Evolutionary conservation across 2,888 invertebrate species (phyloP).

Genomic region (Hanleya hanleyi): DNA sequence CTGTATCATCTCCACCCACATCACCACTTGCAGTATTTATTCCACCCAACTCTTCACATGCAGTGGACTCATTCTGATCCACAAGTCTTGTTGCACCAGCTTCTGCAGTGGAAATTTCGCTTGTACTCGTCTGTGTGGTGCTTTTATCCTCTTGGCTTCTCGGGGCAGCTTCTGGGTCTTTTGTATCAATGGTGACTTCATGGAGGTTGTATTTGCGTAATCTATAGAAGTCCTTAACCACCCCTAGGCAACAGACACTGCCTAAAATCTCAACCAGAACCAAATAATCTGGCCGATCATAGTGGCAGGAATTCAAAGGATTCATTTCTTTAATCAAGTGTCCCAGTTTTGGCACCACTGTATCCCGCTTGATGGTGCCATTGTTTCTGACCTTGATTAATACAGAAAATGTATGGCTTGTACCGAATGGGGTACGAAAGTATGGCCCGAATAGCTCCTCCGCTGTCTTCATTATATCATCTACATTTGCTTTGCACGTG

Average conservation of each 20-base stretch:
- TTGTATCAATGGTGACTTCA: too few species aligned
- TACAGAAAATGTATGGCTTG: conserved; percentile 52
- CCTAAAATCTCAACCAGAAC: conserved; percentile 89
- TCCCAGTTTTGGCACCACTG: conserved; percentile 79
- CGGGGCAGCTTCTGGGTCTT: too few species aligned
- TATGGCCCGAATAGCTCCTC: conserved; percentile 81
- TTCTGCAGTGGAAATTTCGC: too few species aligned
- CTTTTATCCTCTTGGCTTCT: too few species aligned
- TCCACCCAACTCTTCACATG: too few species aligned
- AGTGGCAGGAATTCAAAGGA: conserved; percentile 82
- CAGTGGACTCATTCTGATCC: too few species aligned
- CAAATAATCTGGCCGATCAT: conserved; percentile 83
- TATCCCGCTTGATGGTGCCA: conserved; percentile 78
- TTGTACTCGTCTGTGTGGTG: too few species aligned
- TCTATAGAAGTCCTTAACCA: conserved; percentile 85
- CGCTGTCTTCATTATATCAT: conserved; percentile 83
- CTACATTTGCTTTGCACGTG: conserved; percentile 84
- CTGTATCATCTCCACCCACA: too few species aligned
- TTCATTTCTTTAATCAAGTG: conserved; percentile 80
- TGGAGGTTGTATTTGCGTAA: conserved; percentile 90
- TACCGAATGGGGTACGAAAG: conserved; percentile 76
- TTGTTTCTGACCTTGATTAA: conserved; percentile 66
- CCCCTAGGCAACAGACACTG: conserved; percentile 84
- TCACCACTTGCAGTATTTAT: too few species aligned
- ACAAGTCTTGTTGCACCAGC: too few species aligned